Base-by-base conservation (phyloP, 2,797 vertebrate species). In the Sebastes iracundus region DNA sequence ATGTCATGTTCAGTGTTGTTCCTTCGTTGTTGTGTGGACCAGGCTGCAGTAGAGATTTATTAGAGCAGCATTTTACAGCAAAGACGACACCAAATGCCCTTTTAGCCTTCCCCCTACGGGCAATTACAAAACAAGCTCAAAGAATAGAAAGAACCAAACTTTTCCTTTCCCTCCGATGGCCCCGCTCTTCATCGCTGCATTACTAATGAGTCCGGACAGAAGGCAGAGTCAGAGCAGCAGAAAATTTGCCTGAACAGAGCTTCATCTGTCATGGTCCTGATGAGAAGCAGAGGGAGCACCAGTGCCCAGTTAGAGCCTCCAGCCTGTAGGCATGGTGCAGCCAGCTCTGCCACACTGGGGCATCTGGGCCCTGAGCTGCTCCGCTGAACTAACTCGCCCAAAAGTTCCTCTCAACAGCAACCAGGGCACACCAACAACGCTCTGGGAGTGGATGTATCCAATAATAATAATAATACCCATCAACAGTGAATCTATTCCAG, bases 211-310 rank as follows among this genome's bases (percentile, higher is more conserved):
- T 60, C 68, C 25, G 27, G 91, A 95, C 94, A 95, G 95, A 93
- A 94, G 94, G 95, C 93, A 87, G 90, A 93, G 81, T 90, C 91
- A 94, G 79, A 87, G 92, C 88, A 86, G 94, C 92, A 94, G 94
- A 95, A 95, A 94, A 95, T 95, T 90, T 92, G 91, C 94, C 94
- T 95, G 81, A 86, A 87, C 90, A 79, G 88, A 79, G 88, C 87
- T 85, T 95, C 95, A 94, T 95, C 95, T 96, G 95, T 94, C 91
- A 93, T 68, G 73, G 92, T 79, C 81, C 87, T 93, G 93, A 94
- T 89, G 88, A 90, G 88, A 90, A 87, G 82, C 88, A 87, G 80
- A 89, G 86, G 83, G 90, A 88, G 82, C 84, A 89, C 92, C 91
- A 91, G 87, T 84, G 90, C 83, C 46, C 80, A 74, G 88, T 87